Base-by-base conservation (phyloP, 2,888 invertebrate species). In the Heliconius ethilla region DNA sequence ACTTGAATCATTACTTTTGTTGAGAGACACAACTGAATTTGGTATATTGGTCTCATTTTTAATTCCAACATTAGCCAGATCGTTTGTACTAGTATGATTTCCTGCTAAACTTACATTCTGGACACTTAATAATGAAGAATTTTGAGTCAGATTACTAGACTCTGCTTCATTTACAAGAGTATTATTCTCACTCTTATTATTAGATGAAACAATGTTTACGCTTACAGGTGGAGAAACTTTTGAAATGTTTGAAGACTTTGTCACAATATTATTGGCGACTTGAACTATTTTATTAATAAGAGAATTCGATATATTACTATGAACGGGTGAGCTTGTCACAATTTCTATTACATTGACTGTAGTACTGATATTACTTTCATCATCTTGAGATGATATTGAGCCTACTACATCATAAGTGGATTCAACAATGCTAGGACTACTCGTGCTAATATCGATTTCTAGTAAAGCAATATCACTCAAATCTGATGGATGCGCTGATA, bases 361-460 rank as follows among this genome's bases (percentile, higher is more conserved):
- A 29, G 22, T 72, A n/a, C 33, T n/a, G 25, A 25, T 72, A 9
- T 33, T n/a, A 9, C 13, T 7, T 11, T 55, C n/a, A 72, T 55
- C n/a, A 70, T 51, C 55, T 70, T 45, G 11, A 29, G 29, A 27
- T 51, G 33, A 33, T 29, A 13, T 18, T 72, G 70, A 55, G 13
- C 70, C 55, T 72, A 5, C 0, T 33, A 2, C n/a, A 33, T 59
- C 72, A 25, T 59, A n/a, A 59, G 33, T 55, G 55, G 59, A 25
- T 59, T n/a, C 72, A 69, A 25, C n/a, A 25, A 27, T 76, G 25
- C 37, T 37, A 45, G 37, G 27, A 70, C 37, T 33, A 65, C 29
- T 69, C n/a, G 70, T 63, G n/a, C n/a, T 67, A 51, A 63, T 27
- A 27, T 25, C 40, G 25, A 40, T 62, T 37, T 62, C 76, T 27